Base-by-base conservation (phyloP, 2,113 vertebrate genomes). In the Urocolius indicus region DNA sequence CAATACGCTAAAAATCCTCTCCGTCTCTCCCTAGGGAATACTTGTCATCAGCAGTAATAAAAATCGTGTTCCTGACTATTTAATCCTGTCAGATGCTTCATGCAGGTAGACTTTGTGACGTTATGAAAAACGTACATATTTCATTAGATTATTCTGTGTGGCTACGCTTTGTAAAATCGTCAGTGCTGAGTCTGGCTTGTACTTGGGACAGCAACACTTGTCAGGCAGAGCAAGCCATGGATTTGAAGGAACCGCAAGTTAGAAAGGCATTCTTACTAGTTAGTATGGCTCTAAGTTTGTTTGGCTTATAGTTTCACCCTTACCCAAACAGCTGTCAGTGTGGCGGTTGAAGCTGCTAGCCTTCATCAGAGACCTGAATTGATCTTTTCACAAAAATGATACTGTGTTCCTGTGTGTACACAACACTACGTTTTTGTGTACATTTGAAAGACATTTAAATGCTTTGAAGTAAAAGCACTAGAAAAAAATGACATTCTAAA, bases 381-480 rank as follows among this genome's bases (percentile, higher is more conserved):
- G 17, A 68, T 34, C 63, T 59, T 27, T 45, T 5, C 7, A 29
- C 41, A 30, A 57, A 57, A 75, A 41, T 0, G 3, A 61, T 7
- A 38, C 1, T 3, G 55, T 6, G 36, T 34, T 48, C 1, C 3
- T 23, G 13, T 9, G 23, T 0, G 2, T 5, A 54, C 4, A 10
- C 29, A n/a, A 16, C 16, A 6, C 16, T 6, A 24, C 3, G 6
- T 16, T 84, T 38, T 59, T 63, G 29, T 8, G 11, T 51, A 4
- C 15, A 23, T 52, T 18, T 30, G 14, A 41, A 41, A 30, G 29
- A 8, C 15, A 23, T 21, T 63, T 27, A 75, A 61, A 49, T 4
- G 11, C 11, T 46, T 27, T 43, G 20, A 59, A 48, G 52, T 34
- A 29, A 34, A 75, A 71, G 65, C 48, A 43, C 29, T 7, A 5